Evolutionary conservation across 2,113 vertebrate genomes (phyloP), one percentile per base, ranked within the genome.

Genomic region (Phylloscopus whistleri): DNA sequence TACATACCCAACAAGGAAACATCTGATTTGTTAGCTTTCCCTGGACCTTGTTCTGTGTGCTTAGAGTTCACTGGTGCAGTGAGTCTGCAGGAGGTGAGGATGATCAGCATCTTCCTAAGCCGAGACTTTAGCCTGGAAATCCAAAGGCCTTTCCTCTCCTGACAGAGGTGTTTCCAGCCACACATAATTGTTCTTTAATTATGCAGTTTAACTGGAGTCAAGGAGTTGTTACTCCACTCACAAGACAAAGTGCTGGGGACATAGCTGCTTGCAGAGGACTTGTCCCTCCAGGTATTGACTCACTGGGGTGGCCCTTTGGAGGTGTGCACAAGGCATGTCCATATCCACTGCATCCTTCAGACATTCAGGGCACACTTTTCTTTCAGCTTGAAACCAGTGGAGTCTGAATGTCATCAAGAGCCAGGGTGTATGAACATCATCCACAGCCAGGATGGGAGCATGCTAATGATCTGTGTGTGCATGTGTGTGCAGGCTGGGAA

Each of bases 281-380:
- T 76, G 37, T 64, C 56, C 15, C 48, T 87, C 18, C 16, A 26
- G 15, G 21, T 62, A 15, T 6, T 39, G 41, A 64, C 21, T 51
- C 14, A 18, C 17, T 41, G 33, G 28, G 39, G 13, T 73, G 46
- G 7, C 30, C 64, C 23, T 83, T 77, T 51, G 43, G 41, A 85
- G 30, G 4, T 76, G 8, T 83, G 18, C 11, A 33, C 16, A 28
- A 20, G 16, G 20, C 0, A 0, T 24, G 13, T 31, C 56, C 35
- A 16, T 52, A 56, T 23, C 21, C 49, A 53, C 20, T n/a, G 21
- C 59, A 44, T 51, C 33, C 27, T 66, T 73, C n/a, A 37, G 72
- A 13, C 2, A 0, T 46, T 69, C 27, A 82, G 44, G 30, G 28
- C 75, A n/a, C 12, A 28, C n/a, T 52, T 48, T 44, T 6, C 67